Evolutionary conservation across 92 coral and sea anemone genomes (phyloP).

Genomic region (Epizoanthus ramosus): DNA sequence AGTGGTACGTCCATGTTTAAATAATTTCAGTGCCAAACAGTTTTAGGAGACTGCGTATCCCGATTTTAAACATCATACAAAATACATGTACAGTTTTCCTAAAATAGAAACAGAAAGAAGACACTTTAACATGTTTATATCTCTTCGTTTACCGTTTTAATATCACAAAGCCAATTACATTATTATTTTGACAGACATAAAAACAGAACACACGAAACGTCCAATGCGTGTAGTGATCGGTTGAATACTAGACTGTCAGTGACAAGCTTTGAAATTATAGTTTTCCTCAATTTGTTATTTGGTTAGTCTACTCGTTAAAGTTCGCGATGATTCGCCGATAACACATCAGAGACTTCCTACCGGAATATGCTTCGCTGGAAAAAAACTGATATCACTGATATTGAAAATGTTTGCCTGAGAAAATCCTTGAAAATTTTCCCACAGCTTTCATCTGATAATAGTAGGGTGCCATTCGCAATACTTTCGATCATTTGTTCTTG

Average conservation of each 20-base stretch:
- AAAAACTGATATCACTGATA: not conserved
- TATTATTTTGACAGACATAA: not conserved
- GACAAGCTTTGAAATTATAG: not conserved
- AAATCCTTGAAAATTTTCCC: not conserved
- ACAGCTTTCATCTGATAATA: not conserved
- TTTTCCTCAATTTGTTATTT: not conserved
- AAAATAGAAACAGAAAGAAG: too few relatives aligned
- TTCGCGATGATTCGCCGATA: not conserved
- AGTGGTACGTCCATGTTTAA: too few relatives aligned
- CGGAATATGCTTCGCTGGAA: not conserved
- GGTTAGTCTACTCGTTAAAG: not conserved
- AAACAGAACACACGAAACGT: not conserved
- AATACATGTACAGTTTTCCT: too few relatives aligned
- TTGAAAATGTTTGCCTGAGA: constrained; percentile 8
- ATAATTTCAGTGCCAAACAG: too few relatives aligned
- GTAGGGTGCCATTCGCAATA: not conserved
- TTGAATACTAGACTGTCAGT: not conserved
- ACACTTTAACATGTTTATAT: too few relatives aligned
- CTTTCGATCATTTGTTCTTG: not conserved
- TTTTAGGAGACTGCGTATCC: too few relatives aligned
- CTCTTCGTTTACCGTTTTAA: too few relatives aligned
- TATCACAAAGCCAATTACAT: too few relatives aligned
- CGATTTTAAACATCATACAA: too few relatives aligned
- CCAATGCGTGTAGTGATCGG: not conserved
- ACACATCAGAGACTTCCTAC: not conserved